A percentile compares a stretch with the other conserved stretches of the same genome.
Evolutionary conservation across 2,888 invertebrate genomes (phyloP).

Genomic region (Nephrotoma guestfalica): DNA sequence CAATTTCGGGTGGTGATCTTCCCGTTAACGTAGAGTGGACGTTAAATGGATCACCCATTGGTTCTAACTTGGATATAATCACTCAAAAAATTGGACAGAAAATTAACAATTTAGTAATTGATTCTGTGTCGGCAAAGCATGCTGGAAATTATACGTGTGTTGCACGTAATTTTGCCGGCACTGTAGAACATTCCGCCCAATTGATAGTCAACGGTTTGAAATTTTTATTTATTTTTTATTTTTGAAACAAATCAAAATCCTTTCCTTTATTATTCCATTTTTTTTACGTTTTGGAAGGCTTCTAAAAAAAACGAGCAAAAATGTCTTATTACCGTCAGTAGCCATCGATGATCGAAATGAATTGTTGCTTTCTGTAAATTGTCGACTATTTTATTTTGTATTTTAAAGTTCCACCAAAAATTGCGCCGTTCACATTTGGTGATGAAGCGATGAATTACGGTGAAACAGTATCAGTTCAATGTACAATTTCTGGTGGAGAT

Average conservation of each 20-base stretch:
- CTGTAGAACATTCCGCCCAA: slow-evolving; percentile 49
- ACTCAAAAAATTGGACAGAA: slow-evolving; percentile 34
- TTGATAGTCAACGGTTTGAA: slow-evolving; percentile 56
- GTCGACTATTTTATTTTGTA: slow-evolving; percentile 43
- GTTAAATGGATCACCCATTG: slow-evolving; percentile 36
- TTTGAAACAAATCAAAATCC: slow-evolving; percentile 37
- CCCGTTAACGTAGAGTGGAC: slow-evolving; percentile 45
- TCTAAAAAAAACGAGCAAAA: too few relatives aligned
- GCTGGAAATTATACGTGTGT: slow-evolving; percentile 63
- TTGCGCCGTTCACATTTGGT: slow-evolving; percentile 54
- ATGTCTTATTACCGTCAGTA: too few relatives aligned
- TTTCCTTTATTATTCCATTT: slow-evolving; percentile 60
- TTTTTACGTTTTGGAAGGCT: too few relatives aligned
- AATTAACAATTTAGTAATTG: slow-evolving; percentile 46
- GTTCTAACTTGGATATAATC: slow-evolving; percentile 27
- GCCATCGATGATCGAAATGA: slow-evolving; percentile 53
- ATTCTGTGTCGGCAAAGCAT: slow-evolving; percentile 51
- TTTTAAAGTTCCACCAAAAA: slow-evolving; percentile 53
- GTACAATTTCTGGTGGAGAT: slow-evolving; percentile 47
- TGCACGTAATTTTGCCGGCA: slow-evolving; percentile 59
- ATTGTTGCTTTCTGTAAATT: slow-evolving; percentile 61
- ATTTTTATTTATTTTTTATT: not conserved
- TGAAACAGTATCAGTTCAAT: slow-evolving; percentile 45
- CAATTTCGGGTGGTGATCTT: slow-evolving; percentile 39
- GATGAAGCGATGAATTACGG: slow-evolving; percentile 48